phyloP scores from a whole-genome alignment of 2,113 vertebrate species.

The Prolemur simus region DNA sequence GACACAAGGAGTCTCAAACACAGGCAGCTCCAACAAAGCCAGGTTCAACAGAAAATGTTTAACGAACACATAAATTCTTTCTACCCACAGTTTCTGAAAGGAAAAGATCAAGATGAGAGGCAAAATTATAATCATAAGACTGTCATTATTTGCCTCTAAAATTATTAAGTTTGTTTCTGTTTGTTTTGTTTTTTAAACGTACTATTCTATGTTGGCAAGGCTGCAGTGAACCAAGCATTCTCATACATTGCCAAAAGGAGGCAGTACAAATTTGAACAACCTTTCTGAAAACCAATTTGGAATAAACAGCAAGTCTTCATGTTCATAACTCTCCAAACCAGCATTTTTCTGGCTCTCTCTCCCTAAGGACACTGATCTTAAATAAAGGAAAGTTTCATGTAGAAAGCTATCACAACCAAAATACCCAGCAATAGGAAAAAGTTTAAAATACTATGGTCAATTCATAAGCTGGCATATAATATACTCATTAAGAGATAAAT shows the following conservation, averaged over 20 bases:
- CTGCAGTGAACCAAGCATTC: conserved; percentile 18
- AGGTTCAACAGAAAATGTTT: conserved; percentile 20
- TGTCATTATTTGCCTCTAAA: conserved; percentile 29
- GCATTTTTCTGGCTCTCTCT: background rate
- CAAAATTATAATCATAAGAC: background rate
- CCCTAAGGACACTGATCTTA: background rate
- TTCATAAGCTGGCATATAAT: background rate
- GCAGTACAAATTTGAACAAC: background rate
- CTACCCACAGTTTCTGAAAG: conserved; percentile 27
- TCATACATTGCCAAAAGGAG: background rate
- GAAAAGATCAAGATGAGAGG: background rate
- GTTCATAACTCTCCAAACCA: conserved; percentile 28
- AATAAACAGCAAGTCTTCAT: background rate
- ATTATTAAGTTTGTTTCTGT: background rate
- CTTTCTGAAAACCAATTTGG: conserved; percentile 36
- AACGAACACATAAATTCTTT: conserved; percentile 33
- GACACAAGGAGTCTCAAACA: background rate
- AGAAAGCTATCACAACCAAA: conserved; percentile 43
- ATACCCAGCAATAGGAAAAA: background rate
- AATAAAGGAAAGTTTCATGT: conserved; percentile 6
- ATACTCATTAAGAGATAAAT: conserved; percentile 8
- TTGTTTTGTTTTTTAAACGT: background rate
- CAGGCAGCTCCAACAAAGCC: conserved; percentile 12
- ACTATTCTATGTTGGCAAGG: background rate
- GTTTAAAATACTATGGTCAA: conserved; percentile 19